Percentiles rank a stretch among this genome's conserved stretches.
phyloP scores from a whole-genome alignment of 2,113 vertebrate species.

The Cinclus cinclus region DNA sequence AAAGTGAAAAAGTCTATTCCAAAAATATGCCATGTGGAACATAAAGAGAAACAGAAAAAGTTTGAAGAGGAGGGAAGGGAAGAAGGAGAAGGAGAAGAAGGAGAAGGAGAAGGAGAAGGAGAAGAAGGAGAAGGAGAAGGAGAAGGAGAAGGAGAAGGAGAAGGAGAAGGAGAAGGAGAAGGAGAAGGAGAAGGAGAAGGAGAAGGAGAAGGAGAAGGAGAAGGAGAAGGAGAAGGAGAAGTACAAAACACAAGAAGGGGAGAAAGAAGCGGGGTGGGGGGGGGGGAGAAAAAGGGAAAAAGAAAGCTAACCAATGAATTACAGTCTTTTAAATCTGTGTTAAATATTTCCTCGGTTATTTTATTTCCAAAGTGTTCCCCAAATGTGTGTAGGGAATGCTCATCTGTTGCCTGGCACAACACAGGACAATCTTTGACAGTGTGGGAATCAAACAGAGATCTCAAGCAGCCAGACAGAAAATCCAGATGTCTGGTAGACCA shows the following conservation, averaged over 20 bases:
- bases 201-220: fast-evolving
- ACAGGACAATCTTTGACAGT: background rate
- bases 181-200: too few relatives aligned
- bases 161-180: background rate
- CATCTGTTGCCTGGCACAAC: background rate
- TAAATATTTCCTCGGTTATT: background rate
- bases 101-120: fast-evolving
- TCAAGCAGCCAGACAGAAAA: background rate
- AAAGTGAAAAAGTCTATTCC: background rate
- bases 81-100: fast-evolving
- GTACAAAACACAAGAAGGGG: fast-evolving
- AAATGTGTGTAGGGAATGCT: background rate
- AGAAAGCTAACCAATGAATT: background rate
- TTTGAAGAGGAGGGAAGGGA: fast-evolving
- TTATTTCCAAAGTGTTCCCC: background rate
- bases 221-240: fast-evolving
- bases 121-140: fast-evolving
- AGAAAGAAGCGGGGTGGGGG: background rate
- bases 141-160: fast-evolving
- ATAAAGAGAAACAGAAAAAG: background rate
- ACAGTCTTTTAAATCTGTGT: background rate
- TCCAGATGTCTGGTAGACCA: background rate
- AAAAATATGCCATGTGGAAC: background rate
- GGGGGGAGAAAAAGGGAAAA: background rate
- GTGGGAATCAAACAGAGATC: background rate